Evolutionary conservation across 2,113 vertebrate genomes (phyloP).

Genomic region (Anoura caudifer): DNA sequence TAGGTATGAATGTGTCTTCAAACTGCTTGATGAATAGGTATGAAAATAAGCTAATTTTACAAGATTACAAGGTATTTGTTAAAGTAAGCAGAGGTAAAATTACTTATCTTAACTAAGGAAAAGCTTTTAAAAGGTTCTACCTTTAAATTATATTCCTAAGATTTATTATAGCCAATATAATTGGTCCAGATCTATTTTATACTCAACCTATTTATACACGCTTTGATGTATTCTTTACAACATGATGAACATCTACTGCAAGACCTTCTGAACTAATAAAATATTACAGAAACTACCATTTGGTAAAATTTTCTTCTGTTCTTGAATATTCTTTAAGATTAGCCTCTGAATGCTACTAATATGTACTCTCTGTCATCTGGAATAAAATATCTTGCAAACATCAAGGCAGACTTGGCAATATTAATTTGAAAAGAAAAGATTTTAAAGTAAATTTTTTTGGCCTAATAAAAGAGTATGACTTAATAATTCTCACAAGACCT

Average conservation of each 20-base stretch:
- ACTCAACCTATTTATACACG: constrained; percentile 53
- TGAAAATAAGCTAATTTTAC: not conserved
- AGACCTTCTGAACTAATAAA: constrained; percentile 66
- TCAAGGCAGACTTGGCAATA: not conserved
- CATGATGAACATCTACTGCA: constrained; percentile 18
- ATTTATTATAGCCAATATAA: not conserved
- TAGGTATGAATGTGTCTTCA: not conserved
- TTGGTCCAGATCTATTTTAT: not conserved
- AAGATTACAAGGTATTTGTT: not conserved
- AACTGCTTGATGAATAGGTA: not conserved
- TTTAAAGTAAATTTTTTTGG: constrained; percentile 66
- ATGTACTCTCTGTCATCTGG: constrained; percentile 57
- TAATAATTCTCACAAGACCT: constrained; percentile 54
- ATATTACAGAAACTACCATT: constrained; percentile 63
- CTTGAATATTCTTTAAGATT: constrained; percentile 70
- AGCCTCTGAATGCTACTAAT: constrained; percentile 75
- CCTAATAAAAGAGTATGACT: constrained; percentile 59
- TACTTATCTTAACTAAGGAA: not conserved
- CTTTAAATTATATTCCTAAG: not conserved
- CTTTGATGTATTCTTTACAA: constrained; percentile 58
- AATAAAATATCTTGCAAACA: constrained; percentile 67
- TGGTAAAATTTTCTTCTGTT: constrained; percentile 47
- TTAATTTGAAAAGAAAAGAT: constrained; percentile 55
- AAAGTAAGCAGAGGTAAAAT: constrained; percentile 42
- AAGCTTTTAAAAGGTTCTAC: constrained; percentile 33